Evolutionary conservation across 2,888 invertebrate genomes (phyloP).

Genomic region (Plebejus anna): DNA sequence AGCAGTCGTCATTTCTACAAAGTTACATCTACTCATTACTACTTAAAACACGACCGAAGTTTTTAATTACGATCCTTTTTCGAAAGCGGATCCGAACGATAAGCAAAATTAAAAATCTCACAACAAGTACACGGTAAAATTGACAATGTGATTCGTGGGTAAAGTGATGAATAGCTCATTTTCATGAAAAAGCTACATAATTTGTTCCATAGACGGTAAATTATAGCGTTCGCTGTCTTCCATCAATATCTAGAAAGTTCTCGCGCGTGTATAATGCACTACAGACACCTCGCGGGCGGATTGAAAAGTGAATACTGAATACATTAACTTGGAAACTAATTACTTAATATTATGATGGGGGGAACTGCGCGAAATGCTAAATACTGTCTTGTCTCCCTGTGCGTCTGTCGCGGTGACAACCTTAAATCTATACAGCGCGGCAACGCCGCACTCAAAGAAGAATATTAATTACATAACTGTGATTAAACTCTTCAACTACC

Average conservation of each 20-base stretch:
- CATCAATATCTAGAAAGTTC: constrained; percentile 24
- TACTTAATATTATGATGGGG: neutral
- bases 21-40: neutral
- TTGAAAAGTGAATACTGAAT: constrained; percentile 13
- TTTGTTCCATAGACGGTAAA: constrained; percentile 15
- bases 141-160: neutral
- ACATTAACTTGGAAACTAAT: constrained; percentile 21
- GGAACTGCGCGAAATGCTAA: neutral
- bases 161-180: constrained; percentile 10
- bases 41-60: neutral
- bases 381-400: neutral
- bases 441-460: too few species aligned
- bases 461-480: too few species aligned
- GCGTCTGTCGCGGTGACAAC: neutral
- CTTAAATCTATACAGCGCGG: too few species aligned
- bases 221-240: constrained; percentile 14
- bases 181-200: constrained; percentile 19
- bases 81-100: neutral
- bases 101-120: neutral
- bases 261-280: constrained; percentile 10
- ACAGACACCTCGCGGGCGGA: neutral
- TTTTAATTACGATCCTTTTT: neutral
- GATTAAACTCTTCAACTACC: too few species aligned
- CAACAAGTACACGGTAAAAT: neutral
- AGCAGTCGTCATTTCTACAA: constrained; percentile 1